These are phyloP conservation scores for Muschampia staudingeri DNA, from an alignment of 2,888 invertebrate species.

Conservation along the genomic window DNA sequence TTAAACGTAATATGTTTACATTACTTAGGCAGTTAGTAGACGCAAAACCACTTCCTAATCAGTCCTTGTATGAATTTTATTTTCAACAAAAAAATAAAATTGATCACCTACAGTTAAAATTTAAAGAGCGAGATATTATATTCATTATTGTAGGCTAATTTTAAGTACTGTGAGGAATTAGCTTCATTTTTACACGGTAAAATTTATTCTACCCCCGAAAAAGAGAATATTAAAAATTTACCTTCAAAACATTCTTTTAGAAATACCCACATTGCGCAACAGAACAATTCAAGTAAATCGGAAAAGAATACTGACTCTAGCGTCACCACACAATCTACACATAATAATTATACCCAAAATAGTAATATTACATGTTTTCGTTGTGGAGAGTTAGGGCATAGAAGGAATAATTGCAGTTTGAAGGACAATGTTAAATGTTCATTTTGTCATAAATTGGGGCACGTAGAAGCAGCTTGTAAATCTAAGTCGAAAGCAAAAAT, in stretches of 20 bases:
- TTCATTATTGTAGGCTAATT: conserved; percentile 65
- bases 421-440: conserved; percentile 61
- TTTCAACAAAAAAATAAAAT: conserved; percentile 64
- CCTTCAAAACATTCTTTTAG: conserved; percentile 21
- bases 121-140: conserved; percentile 65
- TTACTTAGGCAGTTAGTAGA: conserved; percentile 60
- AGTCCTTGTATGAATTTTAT: conserved; percentile 68
- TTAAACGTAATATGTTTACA: conserved; percentile 61
- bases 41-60: conserved; percentile 46
- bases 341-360: neutral
- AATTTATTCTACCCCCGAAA: conserved; percentile 44
- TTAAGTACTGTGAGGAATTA: conserved; percentile 4
- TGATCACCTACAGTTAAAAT: conserved; percentile 62
- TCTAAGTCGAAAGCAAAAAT: conserved; percentile 55
- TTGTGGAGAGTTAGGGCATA: conserved; percentile 59
- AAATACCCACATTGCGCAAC: conserved; percentile 6
- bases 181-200: conserved; percentile 40
- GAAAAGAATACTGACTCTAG: neutral
- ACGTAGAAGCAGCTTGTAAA: conserved; percentile 62
- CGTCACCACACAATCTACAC: neutral
- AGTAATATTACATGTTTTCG: conserved; percentile 50
- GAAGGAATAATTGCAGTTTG: conserved; percentile 41
- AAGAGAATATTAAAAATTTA: conserved; percentile 24
- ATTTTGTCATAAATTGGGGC: conserved; percentile 61
- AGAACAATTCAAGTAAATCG: neutral